A percentile compares a stretch with the other conserved stretches of the same genome.
These are phyloP conservation scores for Hydropotes inermis DNA, from an alignment of 2,113 vertebrate genomes.

Conservation along the genomic window DNA sequence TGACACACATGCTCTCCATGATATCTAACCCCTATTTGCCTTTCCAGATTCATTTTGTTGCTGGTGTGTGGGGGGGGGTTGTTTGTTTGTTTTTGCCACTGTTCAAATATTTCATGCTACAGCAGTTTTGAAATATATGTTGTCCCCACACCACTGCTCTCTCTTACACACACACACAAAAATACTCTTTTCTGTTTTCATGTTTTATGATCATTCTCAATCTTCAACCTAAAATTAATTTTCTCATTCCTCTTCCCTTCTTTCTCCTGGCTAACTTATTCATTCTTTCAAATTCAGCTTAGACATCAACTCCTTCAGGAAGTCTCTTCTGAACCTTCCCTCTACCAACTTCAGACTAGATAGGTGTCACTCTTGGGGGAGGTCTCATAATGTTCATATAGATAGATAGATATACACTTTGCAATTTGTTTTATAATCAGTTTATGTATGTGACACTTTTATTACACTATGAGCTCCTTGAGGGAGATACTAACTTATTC, in stretches of 20 bases:
- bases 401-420: background rate
- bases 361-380: background rate
- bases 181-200: background rate
- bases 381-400: background rate
- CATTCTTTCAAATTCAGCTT: background rate
- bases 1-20: background rate
- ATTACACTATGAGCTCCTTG: background rate
- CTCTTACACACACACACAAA: background rate
- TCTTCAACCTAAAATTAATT: background rate
- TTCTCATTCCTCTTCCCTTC: background rate
- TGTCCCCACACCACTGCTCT: background rate
- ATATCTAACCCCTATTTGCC: background rate
- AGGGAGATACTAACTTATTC: background rate
- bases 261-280: background rate
- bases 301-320: background rate
- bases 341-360: background rate
- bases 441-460: background rate
- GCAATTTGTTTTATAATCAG: slow-evolving; percentile 16
- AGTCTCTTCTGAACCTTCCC: background rate
- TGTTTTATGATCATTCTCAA: background rate
- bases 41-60: background rate
- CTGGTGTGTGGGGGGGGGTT: background rate
- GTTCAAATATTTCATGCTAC: background rate
- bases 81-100: background rate
- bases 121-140: background rate